phyloP scores from a whole-genome alignment of 1,140 invertebrate genomes.

The Spodoptera litura region DNA sequence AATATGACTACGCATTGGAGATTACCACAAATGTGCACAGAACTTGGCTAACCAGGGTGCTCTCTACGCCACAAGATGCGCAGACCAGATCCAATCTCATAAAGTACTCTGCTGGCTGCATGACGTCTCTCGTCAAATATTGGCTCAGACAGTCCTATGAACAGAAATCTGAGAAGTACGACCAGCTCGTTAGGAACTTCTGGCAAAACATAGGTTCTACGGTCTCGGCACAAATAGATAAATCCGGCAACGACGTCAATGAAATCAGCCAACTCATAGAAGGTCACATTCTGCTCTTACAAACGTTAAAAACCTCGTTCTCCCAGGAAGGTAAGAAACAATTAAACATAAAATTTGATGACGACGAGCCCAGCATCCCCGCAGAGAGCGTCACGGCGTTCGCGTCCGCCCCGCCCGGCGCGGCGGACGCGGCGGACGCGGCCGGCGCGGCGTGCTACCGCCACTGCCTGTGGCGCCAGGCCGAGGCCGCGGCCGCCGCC shows the following conservation, averaged over 20 bases:
- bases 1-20: constrained; percentile 56
- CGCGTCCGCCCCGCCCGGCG: constrained; percentile 48
- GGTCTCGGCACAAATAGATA: constrained; percentile 60
- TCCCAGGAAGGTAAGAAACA: constrained; percentile 54
- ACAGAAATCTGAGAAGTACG: constrained; percentile 59
- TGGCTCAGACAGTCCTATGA: constrained; percentile 69
- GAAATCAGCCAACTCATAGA: constrained; percentile 56
- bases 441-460: constrained; percentile 55
- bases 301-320: constrained; percentile 61
- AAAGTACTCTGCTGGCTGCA: constrained; percentile 58
- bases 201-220: constrained; percentile 72
- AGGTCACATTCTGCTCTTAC: constrained; percentile 61
- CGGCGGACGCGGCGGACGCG: constrained; percentile 45
- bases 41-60: constrained; percentile 62
- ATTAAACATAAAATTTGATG: constrained; percentile 63
- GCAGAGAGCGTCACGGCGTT: constrained; percentile 31
- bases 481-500: constrained; percentile 51
- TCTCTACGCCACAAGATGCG: constrained; percentile 41
- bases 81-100: constrained; percentile 54
- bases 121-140: constrained; percentile 62
- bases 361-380: constrained; percentile 34
- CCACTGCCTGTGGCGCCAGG: constrained; percentile 59
- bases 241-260: constrained; percentile 44
- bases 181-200: constrained; percentile 67
- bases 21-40: constrained; percentile 61